Percentiles rank a stretch among this genome's conserved stretches.
phyloP scores from a whole-genome alignment of 2,888 invertebrate genomes.

The Nebria salina region DNA sequence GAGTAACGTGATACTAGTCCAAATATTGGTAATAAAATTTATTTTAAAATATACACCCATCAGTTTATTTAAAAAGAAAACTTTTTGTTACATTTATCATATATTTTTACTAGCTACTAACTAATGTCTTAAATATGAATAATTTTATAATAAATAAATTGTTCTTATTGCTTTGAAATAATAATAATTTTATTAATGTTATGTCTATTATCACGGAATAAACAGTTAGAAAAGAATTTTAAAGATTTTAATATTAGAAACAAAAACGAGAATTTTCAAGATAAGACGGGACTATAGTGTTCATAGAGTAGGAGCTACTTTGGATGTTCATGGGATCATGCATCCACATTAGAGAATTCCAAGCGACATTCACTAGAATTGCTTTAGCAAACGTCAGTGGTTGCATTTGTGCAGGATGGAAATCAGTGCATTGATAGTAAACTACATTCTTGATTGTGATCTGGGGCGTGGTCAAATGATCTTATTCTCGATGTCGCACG shows the following conservation, averaged over 20 bases:
- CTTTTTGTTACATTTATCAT: too few species aligned
- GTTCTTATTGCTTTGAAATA: too few species aligned
- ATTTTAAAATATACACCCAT: too few species aligned
- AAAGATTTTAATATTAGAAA: neutral
- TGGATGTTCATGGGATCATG: neutral
- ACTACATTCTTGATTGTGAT: neutral
- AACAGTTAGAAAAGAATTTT: neutral
- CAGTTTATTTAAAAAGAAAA: too few species aligned
- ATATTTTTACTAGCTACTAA: too few species aligned
- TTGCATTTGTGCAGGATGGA: neutral
- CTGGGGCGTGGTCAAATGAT: slow-evolving; percentile 10
- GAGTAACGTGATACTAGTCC: neutral
- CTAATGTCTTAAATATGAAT: too few species aligned
- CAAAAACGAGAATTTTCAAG: neutral
- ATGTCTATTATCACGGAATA: too few species aligned
- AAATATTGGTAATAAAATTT: neutral
- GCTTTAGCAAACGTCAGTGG: neutral
- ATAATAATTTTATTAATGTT: too few species aligned
- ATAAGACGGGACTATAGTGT: neutral
- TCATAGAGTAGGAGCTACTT: neutral
- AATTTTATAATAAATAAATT: too few species aligned
- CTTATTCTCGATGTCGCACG: neutral
- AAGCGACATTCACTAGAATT: neutral
- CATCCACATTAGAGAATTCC: neutral
- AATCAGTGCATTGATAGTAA: neutral